A percentile compares a stretch with the other conserved stretches of the same genome.
phyloP scores from a whole-genome alignment of 2,113 vertebrate genomes.

The Hippocampus zosterae region DNA sequence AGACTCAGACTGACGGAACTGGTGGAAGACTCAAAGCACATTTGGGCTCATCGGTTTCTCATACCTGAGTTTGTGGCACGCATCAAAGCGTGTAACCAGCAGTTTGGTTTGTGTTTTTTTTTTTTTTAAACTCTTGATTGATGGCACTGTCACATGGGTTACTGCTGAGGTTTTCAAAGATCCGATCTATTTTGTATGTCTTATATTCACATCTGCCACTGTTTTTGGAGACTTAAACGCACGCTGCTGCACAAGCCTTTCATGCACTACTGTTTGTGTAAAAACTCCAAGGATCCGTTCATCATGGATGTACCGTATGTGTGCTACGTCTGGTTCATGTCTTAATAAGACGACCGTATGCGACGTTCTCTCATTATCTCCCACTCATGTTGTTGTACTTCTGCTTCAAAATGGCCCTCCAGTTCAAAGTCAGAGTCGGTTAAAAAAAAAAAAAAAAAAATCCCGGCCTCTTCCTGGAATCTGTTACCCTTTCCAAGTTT shows the following conservation, averaged over 20 bases:
- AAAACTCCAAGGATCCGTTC: background rate
- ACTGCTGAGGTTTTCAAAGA: constrained; percentile 21
- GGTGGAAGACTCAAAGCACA: constrained; percentile 41
- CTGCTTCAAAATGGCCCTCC: constrained; percentile 1
- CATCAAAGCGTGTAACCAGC: constrained; percentile 57
- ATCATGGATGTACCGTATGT: constrained; percentile 2
- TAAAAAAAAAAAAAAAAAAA: background rate
- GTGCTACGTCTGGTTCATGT: constrained; percentile 4
- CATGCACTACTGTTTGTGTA: constrained; percentile 7
- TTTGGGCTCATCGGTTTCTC: constrained; percentile 27
- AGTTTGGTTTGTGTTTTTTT: constrained; percentile 32
- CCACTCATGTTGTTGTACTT: background rate
- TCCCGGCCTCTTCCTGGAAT: background rate
- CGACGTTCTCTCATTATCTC: background rate
- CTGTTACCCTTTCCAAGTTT: background rate
- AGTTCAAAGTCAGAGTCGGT: background rate
- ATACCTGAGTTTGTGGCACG: constrained; percentile 38
- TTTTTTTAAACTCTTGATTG: constrained; percentile 20
- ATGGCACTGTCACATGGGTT: constrained; percentile 32
- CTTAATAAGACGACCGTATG: constrained; percentile 4
- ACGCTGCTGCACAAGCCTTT: constrained; percentile 18
- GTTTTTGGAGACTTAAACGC: constrained; percentile 13
- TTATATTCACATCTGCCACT: constrained; percentile 16
- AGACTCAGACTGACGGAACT: background rate
- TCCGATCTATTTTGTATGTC: constrained; percentile 22